Base-by-base conservation (phyloP, 1,140 invertebrate species). In the Scylla paramamosain region DNA sequence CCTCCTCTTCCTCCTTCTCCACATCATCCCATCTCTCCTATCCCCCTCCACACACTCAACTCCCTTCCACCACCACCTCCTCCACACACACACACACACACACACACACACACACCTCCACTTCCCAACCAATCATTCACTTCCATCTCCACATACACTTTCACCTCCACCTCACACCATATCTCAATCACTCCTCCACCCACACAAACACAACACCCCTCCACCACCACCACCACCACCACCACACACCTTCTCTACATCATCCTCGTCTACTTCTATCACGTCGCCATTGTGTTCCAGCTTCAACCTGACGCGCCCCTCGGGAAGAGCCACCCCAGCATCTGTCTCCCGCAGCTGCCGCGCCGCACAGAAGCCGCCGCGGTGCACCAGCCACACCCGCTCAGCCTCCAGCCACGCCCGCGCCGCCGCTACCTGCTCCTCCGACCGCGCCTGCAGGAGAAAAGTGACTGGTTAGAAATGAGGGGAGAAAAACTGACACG, bases 201-300 rank as follows among this genome's bases (percentile, higher is more conserved):
- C n/a, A n/a, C n/a, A n/a, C n/a, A 39, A 1, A 39, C 39, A 39
- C 39, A 39, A 39, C 39, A 39, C 39, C 6, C 39, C 39, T 39
- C 25, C n/a, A n/a, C 67, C 67, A n/a, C 67, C 48, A n/a, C 89
- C 16, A 91, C 29, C 28, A 14, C 89, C 48, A 25, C 67, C 10
- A 7, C 8, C 25, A 96, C 94, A 92, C 96, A 98, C 98, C 97
- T 99, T 99, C 97, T 99, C 99, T 89, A 99, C 97, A 96, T 99
- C 99, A 97, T 99, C 99, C 97, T 99, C 99, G 97, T 99, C 99
- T 10, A 99, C 98, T 77, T 98, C 98, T 32, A 99, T 97, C 28
- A 98, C 97, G 96, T 99, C 98, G 0, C 98, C 98, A 94, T 98
- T 98, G 92, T 98, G 97, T 93, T 98, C 97, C 29, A 99, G 97